A percentile compares a stretch with the other conserved stretches of the same genome.
These are phyloP conservation scores for Fundulus diaphanus DNA, from an alignment of 2,797 vertebrate genomes.

Conservation along the genomic window DNA sequence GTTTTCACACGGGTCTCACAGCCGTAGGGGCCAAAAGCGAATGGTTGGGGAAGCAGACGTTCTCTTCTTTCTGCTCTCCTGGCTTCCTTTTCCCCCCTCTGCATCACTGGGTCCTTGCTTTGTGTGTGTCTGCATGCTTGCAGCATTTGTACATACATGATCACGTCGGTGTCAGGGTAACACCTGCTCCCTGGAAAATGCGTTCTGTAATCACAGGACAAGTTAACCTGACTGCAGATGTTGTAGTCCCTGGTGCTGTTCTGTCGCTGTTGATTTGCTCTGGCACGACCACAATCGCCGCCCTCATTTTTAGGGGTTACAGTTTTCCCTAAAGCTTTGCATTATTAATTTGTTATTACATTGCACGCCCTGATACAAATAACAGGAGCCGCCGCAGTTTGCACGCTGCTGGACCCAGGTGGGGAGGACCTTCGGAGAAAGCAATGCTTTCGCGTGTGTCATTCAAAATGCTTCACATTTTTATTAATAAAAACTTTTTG, in stretches of 20 bases:
- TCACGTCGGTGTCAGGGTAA: conserved; percentile 69
- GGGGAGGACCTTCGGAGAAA: conserved; percentile 34
- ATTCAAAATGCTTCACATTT: conserved; percentile 31
- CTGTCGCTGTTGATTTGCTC: conserved; percentile 78
- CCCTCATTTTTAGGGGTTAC: conserved; percentile 78
- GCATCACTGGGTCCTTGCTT: conserved; percentile 38
- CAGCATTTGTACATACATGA: conserved; percentile 65
- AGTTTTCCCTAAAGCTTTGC: conserved; percentile 76
- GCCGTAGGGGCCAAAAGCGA: conserved; percentile 65
- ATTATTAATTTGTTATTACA: conserved; percentile 83
- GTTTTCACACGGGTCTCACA: conserved; percentile 77
- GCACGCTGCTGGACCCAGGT: conserved; percentile 58
- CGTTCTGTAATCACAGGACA: conserved; percentile 79
- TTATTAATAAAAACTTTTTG: conserved; percentile 24
- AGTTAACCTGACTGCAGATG: conserved; percentile 83
- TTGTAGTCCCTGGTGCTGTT: conserved; percentile 76
- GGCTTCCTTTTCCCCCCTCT: conserved; percentile 24
- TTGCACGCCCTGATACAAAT: conserved; percentile 54
- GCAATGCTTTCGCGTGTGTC: conserved; percentile 12
- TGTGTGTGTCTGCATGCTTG: conserved; percentile 19
- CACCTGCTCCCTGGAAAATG: conserved; percentile 78
- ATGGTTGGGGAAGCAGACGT: conserved; percentile 63
- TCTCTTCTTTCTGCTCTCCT: conserved; percentile 55
- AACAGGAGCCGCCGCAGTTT: conserved; percentile 51
- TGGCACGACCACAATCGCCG: conserved; percentile 64